Evolutionary conservation across 2,113 vertebrate genomes (phyloP).

Genomic region (Fulmarus glacialis): DNA sequence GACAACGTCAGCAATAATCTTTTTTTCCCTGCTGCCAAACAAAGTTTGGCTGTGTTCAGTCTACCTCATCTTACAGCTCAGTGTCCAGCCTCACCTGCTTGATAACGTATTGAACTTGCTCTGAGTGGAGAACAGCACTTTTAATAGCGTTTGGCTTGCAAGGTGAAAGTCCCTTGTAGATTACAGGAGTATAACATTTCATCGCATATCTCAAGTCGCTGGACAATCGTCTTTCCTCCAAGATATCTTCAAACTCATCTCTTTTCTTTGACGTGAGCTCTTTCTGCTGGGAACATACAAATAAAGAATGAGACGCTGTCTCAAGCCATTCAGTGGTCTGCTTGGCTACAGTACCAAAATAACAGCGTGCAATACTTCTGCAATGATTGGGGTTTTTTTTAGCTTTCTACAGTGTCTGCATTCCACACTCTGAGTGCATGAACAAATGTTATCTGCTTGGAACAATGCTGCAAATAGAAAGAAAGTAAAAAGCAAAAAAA

Average conservation of each 20-base stretch:
- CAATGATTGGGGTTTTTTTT: background rate
- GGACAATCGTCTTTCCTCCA: slow-evolving; percentile 89
- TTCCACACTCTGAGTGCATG: background rate
- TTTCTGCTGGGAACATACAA: slow-evolving; percentile 75
- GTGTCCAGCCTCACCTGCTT: slow-evolving; percentile 78
- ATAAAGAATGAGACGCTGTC: background rate
- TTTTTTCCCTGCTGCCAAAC: background rate
- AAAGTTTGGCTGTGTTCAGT: background rate
- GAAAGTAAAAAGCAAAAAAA: background rate
- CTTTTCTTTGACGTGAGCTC: slow-evolving; percentile 87
- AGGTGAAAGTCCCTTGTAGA: slow-evolving; percentile 87
- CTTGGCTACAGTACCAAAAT: background rate
- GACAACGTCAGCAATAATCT: background rate
- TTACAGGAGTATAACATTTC: slow-evolving; percentile 85
- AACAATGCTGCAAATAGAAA: background rate
- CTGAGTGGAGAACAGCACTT: slow-evolving; percentile 84
- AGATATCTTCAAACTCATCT: slow-evolving; percentile 93
- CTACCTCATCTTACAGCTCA: background rate
- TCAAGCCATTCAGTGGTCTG: background rate
- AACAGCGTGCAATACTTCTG: background rate
- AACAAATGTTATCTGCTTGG: background rate
- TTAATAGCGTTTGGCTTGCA: slow-evolving; percentile 84
- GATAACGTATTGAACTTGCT: slow-evolving; percentile 87
- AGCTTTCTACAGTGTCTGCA: background rate
- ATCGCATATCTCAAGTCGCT: slow-evolving; percentile 94